These are phyloP conservation scores for Gymnoscopelus microlampas DNA, from an alignment of 2,797 vertebrate species.

Conservation along the genomic window DNA sequence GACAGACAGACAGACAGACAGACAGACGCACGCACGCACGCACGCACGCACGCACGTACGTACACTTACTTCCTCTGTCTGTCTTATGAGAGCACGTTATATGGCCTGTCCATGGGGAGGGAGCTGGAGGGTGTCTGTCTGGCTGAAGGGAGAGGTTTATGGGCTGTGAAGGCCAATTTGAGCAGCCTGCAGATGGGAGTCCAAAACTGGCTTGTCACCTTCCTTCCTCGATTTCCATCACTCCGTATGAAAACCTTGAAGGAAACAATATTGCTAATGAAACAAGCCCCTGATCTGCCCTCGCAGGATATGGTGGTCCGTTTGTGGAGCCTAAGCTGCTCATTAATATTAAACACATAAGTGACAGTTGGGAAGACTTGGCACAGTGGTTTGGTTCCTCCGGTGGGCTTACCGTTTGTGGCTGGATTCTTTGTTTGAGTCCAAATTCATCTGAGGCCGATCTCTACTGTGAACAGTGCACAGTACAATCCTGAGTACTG, in stretches of 20 bases:
- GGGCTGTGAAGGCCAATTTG: conserved; percentile 78
- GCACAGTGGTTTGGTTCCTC: conserved; percentile 62
- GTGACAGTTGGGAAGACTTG: conserved; percentile 77
- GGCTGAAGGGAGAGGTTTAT: conserved; percentile 64
- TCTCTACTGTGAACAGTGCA: neutral
- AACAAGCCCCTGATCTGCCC: too few species aligned
- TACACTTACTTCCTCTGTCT: neutral
- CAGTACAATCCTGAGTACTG: too few species aligned
- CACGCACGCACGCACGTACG: too few species aligned
- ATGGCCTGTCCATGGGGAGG: conserved; percentile 55
- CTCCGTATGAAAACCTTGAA: conserved; percentile 34
- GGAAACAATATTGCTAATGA: neutral
- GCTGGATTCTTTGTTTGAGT: conserved; percentile 64
- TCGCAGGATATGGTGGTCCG: conserved; percentile 21
- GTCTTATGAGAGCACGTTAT: conserved; percentile 59
- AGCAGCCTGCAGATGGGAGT: conserved; percentile 54
- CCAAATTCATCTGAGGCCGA: conserved; percentile 36
- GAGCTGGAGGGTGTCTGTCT: conserved; percentile 55
- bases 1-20: too few species aligned
- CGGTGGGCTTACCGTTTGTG: conserved; percentile 55
- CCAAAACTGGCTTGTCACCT: conserved; percentile 46
- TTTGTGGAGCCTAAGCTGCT: conserved; percentile 62
- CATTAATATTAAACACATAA: conserved; percentile 79
- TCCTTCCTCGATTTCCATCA: conserved; percentile 28
- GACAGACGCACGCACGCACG: too few species aligned